Evolutionary conservation across 1,140 invertebrate genomes (phyloP), one percentile per base, ranked within the genome.

Genomic region (Cydia amplana): DNA sequence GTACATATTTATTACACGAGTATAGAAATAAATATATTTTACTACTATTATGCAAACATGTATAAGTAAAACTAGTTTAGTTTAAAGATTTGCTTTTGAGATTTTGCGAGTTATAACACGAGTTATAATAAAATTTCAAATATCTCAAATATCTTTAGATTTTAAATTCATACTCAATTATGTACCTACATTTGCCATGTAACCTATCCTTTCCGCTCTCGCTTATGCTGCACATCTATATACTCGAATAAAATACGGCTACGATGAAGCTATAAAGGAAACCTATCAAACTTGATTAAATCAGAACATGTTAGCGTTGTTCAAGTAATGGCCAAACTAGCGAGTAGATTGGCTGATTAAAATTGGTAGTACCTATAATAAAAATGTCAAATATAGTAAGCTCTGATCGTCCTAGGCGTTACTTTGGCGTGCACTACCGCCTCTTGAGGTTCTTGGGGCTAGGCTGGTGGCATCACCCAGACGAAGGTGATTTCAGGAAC

Each of bases 381-480:
- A 23, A 60, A 60, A 70, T 79, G 78, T 18, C 77, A 72, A 74
- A 81, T 6, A 32, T 46, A 51, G 73, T 20, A 43, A 43, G 55
- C 6, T 36, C 36, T 73, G 65, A 70, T 40, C 78, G 78, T 14
- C 87, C 89, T 16, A 83, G 51, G 7, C 83, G 86, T 10, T 91
- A 89, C 72, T 91, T 92, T 77, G 80, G 72, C 18, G 70, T 89
- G 7, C 91, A 93, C 77, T 93, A 78, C 77, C 10, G 81, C 65
- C 78, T 93, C 16, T 72, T 93, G 0, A 81, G 91, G 63, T 86
- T 88, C 55, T 76, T 91, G 9, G 91, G 90, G 6, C 72, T 93
- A 1, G 91, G 91, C 16, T 91, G 90, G 90, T 93, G 91, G 91
- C 91, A 93, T 75, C 87, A 91, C 72, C 91, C 91, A 1, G 89